These are phyloP conservation scores for Rana temporaria DNA, from an alignment of 2,113 vertebrate genomes.

Conservation along the genomic window DNA sequence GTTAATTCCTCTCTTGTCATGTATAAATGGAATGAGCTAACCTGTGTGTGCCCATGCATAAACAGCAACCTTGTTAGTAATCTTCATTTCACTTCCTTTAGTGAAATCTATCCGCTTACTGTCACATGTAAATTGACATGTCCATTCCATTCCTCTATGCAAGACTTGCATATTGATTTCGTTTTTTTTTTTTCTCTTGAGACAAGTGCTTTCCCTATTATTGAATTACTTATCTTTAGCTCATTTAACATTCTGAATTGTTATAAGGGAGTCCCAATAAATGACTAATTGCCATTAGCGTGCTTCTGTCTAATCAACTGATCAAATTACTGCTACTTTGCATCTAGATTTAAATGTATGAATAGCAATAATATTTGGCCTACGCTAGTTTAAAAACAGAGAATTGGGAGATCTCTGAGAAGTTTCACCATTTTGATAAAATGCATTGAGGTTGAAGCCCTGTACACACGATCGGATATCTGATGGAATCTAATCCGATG, in stretches of 20 bases:
- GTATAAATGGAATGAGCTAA: background rate
- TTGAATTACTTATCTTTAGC: background rate
- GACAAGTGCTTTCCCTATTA: background rate
- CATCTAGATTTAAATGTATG: too few species aligned
- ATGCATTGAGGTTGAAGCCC: too few species aligned
- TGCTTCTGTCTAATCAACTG: too few species aligned
- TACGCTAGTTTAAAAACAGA: too few species aligned
- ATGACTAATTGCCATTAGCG: too few species aligned
- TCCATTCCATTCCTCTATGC: background rate
- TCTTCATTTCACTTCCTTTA: background rate
- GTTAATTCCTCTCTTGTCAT: slow-evolving; percentile 13
- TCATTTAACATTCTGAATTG: background rate
- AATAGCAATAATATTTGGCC: too few species aligned
- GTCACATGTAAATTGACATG: slow-evolving; percentile 28
- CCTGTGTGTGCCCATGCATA: slow-evolving; percentile 27
- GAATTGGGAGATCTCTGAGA: too few species aligned
- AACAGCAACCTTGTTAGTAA: slow-evolving; percentile 13
- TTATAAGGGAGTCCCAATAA: too few species aligned
- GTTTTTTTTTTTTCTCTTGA: slow-evolving; percentile 6
- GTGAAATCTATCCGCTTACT: background rate
- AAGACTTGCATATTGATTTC: slow-evolving; percentile 28
- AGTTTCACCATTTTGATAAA: too few species aligned
- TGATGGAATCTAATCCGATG: too few species aligned
- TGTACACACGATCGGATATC: too few species aligned
- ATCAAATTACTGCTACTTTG: too few species aligned